Evolutionary conservation across 2,797 vertebrate genomes (phyloP).

Genomic region (Alfaro cultratus): DNA sequence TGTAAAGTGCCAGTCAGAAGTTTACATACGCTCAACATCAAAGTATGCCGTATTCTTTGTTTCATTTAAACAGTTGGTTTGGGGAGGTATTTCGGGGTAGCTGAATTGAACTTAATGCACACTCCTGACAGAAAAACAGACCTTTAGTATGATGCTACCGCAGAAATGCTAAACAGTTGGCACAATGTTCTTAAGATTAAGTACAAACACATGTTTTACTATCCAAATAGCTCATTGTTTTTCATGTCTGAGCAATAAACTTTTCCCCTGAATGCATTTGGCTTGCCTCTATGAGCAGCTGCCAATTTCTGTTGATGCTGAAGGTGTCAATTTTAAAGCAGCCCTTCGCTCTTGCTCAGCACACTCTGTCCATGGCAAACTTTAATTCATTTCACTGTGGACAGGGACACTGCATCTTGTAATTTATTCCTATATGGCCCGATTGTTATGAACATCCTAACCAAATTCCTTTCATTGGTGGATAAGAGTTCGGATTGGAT

Average conservation of each 20-base stretch:
- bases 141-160: background rate
- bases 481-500: background rate
- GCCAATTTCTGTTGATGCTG: background rate
- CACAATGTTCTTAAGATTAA: background rate
- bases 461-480: background rate
- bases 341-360: background rate
- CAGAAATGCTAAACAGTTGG: background rate
- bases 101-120: background rate
- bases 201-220: background rate
- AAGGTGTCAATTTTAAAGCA: background rate
- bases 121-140: background rate
- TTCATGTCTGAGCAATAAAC: background rate
- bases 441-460: background rate
- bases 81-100: background rate
- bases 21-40: background rate
- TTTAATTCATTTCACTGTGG: background rate
- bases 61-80: background rate
- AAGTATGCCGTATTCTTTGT: background rate
- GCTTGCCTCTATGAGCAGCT: background rate
- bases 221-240: background rate
- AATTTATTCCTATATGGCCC: background rate
- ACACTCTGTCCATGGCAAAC: background rate
- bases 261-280: constrained; percentile 2
- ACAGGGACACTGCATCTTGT: background rate
- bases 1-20: background rate